phyloP scores from a whole-genome alignment of 2,888 invertebrate species.

The Zonitis immaculata region DNA sequence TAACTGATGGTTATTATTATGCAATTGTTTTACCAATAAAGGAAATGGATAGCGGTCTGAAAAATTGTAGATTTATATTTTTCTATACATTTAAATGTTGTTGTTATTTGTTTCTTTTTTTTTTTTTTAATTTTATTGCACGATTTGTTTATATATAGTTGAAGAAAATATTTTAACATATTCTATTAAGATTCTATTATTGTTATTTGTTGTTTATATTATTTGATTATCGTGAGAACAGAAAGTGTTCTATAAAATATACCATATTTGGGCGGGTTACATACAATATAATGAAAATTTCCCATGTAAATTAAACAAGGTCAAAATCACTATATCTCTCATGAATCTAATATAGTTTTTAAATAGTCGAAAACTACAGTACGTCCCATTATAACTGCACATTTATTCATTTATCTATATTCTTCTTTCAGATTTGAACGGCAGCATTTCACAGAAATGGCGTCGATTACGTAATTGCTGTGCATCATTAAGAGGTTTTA shows the following conservation, averaged over 20 bases:
- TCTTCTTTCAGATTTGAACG: slow-evolving; percentile 65
- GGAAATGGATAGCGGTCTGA: neutral
- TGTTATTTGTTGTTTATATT: neutral
- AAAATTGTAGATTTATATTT: neutral
- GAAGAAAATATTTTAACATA: neutral
- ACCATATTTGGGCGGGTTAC: neutral
- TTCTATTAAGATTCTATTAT: neutral
- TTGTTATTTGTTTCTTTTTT: neutral
- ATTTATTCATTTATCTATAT: too few relatives aligned
- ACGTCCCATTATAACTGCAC: too few relatives aligned
- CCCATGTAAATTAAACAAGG: neutral
- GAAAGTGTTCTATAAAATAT: neutral
- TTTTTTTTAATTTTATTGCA: neutral
- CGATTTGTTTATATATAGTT: neutral
- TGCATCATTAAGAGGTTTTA: slow-evolving; percentile 52
- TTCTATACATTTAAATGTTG: too few relatives aligned
- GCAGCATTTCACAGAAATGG: slow-evolving; percentile 72
- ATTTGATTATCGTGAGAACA: neutral
- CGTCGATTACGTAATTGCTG: slow-evolving; percentile 66
- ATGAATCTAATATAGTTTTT: too few relatives aligned
- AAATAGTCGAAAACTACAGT: too few relatives aligned
- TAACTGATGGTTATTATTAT: neutral
- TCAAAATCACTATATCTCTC: neutral
- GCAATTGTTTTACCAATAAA: neutral
- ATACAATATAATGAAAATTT: neutral